Evolutionary conservation across 2,113 vertebrate genomes (phyloP).

Genomic region (Corvus cornix): DNA sequence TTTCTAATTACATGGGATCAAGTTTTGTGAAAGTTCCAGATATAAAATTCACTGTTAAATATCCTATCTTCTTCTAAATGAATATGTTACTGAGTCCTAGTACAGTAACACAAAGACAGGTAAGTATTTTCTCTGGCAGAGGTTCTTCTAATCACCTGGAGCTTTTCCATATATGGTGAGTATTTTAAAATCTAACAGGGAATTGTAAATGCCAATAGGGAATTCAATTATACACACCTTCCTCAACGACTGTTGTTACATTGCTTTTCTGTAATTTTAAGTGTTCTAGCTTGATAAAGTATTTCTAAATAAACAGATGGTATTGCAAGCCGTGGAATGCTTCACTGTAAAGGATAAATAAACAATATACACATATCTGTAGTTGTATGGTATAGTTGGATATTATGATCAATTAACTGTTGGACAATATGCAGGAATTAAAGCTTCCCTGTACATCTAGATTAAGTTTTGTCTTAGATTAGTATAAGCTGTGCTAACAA

Average conservation of each 20-base stretch:
- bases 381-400: accelerated
- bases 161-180: background rate
- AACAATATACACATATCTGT: background rate
- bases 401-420: background rate
- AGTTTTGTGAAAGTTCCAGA: background rate
- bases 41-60: background rate
- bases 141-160: background rate
- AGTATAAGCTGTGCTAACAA: background rate
- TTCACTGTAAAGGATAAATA: background rate
- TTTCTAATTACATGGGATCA: background rate
- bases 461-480: background rate
- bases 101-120: background rate
- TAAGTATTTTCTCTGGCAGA: background rate
- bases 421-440: background rate
- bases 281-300: background rate
- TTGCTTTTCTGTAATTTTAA: background rate
- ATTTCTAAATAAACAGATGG: background rate
- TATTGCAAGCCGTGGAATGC: background rate
- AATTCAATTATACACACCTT: background rate
- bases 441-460: background rate
- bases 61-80: background rate
- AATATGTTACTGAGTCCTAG: background rate
- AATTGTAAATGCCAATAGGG: background rate
- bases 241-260: background rate
- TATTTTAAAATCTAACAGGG: background rate